Evolutionary conservation across 1,140 invertebrate genomes (phyloP).

Genomic region (Nymphalis io): DNA sequence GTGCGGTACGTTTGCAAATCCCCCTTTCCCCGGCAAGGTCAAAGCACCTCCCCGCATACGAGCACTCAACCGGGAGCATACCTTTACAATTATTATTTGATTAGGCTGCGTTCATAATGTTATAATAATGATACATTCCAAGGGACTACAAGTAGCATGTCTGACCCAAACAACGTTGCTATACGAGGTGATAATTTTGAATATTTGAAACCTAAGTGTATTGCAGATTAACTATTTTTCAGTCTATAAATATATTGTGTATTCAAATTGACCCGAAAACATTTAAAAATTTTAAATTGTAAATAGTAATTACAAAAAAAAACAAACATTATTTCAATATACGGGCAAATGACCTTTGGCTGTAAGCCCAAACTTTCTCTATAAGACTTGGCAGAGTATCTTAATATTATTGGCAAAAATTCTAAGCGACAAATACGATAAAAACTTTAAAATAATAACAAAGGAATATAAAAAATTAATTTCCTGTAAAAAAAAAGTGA

Average conservation of each 20-base stretch:
- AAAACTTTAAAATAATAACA: background rate
- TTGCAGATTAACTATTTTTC: too few species aligned
- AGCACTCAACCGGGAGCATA: slow-evolving; percentile 16
- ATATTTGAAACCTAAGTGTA: background rate
- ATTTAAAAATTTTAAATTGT: background rate
- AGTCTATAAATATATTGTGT: too few species aligned
- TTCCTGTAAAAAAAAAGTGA: too few species aligned
- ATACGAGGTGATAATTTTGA: background rate
- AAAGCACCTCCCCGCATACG: slow-evolving; percentile 54
- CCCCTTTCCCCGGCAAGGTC: slow-evolving; percentile 64
- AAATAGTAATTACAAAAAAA: background rate
- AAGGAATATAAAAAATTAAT: background rate
- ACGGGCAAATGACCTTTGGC: slow-evolving; percentile 39
- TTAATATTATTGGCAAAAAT: slow-evolving; percentile 37
- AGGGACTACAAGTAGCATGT: background rate
- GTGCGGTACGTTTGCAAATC: slow-evolving; percentile 45
- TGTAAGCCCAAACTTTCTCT: slow-evolving; percentile 33
- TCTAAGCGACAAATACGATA: slow-evolving; percentile 15
- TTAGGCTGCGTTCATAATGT: background rate
- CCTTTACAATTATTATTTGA: slow-evolving; percentile 19
- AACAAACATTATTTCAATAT: slow-evolving; percentile 31
- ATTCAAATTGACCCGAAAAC: too few species aligned
- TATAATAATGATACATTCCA: background rate
- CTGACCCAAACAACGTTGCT: background rate
- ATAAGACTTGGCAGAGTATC: slow-evolving; percentile 37